phyloP scores from a whole-genome alignment of 2,888 invertebrate species.

The Malthinus flaveolus region DNA sequence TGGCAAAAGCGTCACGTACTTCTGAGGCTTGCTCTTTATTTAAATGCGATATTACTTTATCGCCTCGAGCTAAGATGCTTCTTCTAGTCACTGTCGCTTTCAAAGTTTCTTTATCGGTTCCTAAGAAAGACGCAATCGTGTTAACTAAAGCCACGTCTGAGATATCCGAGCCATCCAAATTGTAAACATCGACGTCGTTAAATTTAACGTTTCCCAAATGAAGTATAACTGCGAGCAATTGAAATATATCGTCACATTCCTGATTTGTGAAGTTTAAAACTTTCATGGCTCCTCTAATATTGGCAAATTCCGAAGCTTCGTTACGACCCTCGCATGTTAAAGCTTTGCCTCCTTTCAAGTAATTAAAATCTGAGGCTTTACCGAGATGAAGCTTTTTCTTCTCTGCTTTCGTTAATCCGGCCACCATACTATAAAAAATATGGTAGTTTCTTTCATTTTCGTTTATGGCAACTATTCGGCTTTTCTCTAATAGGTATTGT shows the following conservation, averaged over 20 bases:
- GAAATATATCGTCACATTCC: constrained; percentile 84
- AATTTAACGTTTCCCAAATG: constrained; percentile 92
- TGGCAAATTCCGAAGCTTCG: constrained; percentile 83
- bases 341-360: constrained; percentile 79
- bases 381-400: constrained; percentile 75
- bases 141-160: constrained; percentile 70
- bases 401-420: constrained; percentile 80
- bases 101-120: constrained; percentile 70
- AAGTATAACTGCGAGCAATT: constrained; percentile 82
- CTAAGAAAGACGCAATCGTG: constrained; percentile 71
- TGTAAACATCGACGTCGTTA: constrained; percentile 70
- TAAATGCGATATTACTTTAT: constrained; percentile 76
- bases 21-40: constrained; percentile 78
- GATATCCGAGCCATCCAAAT: constrained; percentile 88
- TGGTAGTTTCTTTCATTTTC: constrained; percentile 93
- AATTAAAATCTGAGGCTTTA: constrained; percentile 75
- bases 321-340: constrained; percentile 79
- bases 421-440: constrained; percentile 89
- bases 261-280: constrained; percentile 83
- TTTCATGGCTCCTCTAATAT: constrained; percentile 90
- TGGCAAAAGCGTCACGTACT: constrained; percentile 90
- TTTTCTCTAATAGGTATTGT: constrained; percentile 93
- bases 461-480: constrained; percentile 87
- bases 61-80: constrained; percentile 83
- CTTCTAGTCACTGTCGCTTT: constrained; percentile 82